Evolutionary conservation across 2,113 vertebrate genomes (phyloP).

Genomic region (Rhinolophus sinicus): DNA sequence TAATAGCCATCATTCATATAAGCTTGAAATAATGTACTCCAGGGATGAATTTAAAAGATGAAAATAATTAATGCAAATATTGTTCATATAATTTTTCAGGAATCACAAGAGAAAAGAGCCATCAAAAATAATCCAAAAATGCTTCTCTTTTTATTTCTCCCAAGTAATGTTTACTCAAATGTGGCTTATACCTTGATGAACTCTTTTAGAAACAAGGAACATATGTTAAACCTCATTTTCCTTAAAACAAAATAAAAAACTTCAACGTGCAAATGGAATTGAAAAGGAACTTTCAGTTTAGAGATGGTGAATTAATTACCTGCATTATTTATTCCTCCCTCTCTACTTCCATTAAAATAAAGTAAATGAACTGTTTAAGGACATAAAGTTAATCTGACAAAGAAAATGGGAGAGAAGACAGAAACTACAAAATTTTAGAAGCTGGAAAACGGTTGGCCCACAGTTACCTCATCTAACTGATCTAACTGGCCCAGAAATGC

Average conservation of each 20-base stretch:
- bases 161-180: not conserved
- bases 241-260: constrained; percentile 4
- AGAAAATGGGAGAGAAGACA: not conserved
- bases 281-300: constrained; percentile 11
- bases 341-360: constrained; percentile 28
- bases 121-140: not conserved
- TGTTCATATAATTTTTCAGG: not conserved
- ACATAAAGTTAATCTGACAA: not conserved
- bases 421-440: not conserved
- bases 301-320: not conserved
- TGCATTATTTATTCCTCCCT: not conserved
- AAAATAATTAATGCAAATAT: not conserved
- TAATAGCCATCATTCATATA: not conserved
- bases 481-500: not conserved
- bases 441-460: not conserved
- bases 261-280: not conserved
- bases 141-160: not conserved
- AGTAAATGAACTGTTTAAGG: not conserved
- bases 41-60: constrained; percentile 26
- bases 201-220: constrained; percentile 24
- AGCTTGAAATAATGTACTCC: not conserved
- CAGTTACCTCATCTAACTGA: not conserved
- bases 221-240: not conserved
- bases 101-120: not conserved
- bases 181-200: not conserved